Evolutionary conservation across 2,888 invertebrate genomes (phyloP).

Genomic region (Dynastes maya): DNA sequence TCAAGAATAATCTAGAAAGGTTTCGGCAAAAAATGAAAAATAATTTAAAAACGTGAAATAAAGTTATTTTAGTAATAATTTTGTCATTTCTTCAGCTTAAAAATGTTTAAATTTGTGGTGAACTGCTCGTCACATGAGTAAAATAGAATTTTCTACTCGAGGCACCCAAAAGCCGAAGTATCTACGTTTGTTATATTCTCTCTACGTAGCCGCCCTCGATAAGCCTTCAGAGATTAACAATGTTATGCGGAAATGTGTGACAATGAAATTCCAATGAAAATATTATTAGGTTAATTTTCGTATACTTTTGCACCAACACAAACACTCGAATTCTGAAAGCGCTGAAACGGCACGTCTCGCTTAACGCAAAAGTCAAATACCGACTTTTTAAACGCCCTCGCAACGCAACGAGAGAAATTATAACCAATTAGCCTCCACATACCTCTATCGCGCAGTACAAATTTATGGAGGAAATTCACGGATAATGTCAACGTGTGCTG

Average conservation of each 20-base stretch:
- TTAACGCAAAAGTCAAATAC: slow-evolving; percentile 36
- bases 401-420: slow-evolving; percentile 14
- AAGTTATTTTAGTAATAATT: no score
- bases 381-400: slow-evolving; percentile 27
- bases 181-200: no score
- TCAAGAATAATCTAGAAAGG: no score
- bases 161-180: no score
- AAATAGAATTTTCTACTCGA: no score
- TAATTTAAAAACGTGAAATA: no score
- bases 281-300: slow-evolving; percentile 5
- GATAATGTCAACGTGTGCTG: slow-evolving; percentile 41
- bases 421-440: slow-evolving; percentile 13
- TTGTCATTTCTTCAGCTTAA: no score
- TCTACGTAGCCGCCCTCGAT: no score
- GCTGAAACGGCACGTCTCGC: slow-evolving; percentile 3
- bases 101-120: no score
- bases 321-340: slow-evolving; percentile 10
- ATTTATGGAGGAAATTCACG: slow-evolving; percentile 41
- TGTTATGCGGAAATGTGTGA: background rate
- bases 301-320: background rate
- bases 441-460: slow-evolving; percentile 22
- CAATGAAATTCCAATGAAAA: background rate
- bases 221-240: background rate
- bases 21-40: no score
- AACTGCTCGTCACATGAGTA: no score